Conservation (phyloP, 2,888 invertebrate genomes). For the Netelia virgata region DNA sequence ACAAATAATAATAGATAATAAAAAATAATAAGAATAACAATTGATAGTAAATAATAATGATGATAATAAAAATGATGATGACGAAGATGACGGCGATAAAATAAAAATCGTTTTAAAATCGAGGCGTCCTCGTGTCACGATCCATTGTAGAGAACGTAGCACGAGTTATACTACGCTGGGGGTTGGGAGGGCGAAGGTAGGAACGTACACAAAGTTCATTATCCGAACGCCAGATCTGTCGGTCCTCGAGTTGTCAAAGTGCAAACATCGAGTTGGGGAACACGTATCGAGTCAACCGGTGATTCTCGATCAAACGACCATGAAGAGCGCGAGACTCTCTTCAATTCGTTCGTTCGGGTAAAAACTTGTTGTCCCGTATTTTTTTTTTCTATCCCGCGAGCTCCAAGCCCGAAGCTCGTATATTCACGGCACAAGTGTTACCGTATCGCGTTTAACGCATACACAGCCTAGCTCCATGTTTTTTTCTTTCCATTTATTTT, state of each 20-base stretch:
- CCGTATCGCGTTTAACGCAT: background rate
- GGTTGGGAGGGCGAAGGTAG: background rate
- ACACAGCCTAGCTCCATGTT: background rate
- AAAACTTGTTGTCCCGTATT: background rate
- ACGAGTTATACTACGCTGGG: background rate
- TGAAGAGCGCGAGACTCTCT: background rate
- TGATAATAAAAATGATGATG: too few species aligned
- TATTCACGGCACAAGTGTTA: background rate
- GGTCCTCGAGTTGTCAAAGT: conserved; percentile 14
- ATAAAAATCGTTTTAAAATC: conserved; percentile 19
- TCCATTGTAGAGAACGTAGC: background rate
- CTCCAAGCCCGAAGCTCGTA: background rate
- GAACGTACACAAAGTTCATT: conserved; percentile 11
- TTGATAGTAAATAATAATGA: too few species aligned
- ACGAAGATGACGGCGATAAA: background rate
- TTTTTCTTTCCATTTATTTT: background rate
- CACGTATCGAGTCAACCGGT: conserved; percentile 17
- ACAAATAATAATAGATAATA: too few species aligned
- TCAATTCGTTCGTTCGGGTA: background rate
- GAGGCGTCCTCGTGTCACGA: conserved; percentile 22
- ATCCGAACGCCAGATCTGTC: conserved; percentile 22
- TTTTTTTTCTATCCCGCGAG: background rate
- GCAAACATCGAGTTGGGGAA: conserved; percentile 21
- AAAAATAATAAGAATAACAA: too few species aligned
- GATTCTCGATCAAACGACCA: conserved; percentile 46